Conservation (phyloP, 2,797 vertebrate genomes). For the Scarus forsteni region DNA sequence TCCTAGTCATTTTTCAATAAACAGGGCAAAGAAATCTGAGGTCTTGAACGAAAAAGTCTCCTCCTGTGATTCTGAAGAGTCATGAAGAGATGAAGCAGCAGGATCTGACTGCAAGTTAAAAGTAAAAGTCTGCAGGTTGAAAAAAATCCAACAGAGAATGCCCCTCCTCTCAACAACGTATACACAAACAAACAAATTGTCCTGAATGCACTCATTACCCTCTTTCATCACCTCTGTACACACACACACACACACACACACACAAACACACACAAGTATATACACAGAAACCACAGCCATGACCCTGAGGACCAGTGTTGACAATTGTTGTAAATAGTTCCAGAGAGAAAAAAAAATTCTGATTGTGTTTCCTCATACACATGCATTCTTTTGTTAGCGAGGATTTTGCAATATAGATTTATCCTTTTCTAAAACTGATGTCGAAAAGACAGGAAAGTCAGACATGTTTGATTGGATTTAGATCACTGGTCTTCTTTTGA, state of each 20-base stretch:
- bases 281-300: background rate
- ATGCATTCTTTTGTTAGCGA: background rate
- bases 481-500: too few relatives aligned
- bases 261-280: background rate
- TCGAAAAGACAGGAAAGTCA: background rate
- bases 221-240: background rate
- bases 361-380: background rate
- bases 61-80: conserved; percentile 26
- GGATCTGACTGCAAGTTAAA: conserved; percentile 32
- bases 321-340: conserved; percentile 17
- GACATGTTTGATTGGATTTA: background rate
- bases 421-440: background rate
- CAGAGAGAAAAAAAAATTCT: background rate
- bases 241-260: conserved; percentile 1
- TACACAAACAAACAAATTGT: background rate
- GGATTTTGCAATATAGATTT: background rate
- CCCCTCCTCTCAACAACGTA: conserved; percentile 10
- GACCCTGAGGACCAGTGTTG: background rate
- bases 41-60: background rate
- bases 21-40: conserved; percentile 27
- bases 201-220: conserved; percentile 9
- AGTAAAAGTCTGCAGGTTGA: conserved; percentile 23
- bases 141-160: conserved; percentile 1
- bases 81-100: conserved; percentile 13
- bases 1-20: conserved; percentile 11